A percentile compares a stretch with the other conserved stretches of the same genome.
Evolutionary conservation across 1,140 invertebrate genomes (phyloP).

Genomic region (Drosophila novamexicana): DNA sequence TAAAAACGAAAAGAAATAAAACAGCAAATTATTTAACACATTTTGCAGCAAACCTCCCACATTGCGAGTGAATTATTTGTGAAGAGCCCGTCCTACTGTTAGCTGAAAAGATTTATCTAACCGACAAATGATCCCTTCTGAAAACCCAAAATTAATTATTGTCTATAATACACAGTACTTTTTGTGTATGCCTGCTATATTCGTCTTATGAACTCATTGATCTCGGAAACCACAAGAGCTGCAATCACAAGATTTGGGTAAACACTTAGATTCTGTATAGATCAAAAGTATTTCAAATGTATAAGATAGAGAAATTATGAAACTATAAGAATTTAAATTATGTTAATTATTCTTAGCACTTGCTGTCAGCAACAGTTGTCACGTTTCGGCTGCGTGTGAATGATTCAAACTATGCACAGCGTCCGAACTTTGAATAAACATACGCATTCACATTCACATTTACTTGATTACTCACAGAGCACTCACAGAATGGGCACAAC

Average conservation of each 20-base stretch:
- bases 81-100: no score
- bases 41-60: no score
- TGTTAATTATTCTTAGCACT: not conserved
- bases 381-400: not conserved
- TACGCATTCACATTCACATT: constrained; percentile 21
- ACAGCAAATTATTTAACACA: no score
- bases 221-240: no score
- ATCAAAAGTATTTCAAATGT: not conserved
- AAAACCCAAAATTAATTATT: no score
- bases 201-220: no score
- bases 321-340: not conserved
- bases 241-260: not conserved
- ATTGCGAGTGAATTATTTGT: no score
- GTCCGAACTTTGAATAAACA: constrained; percentile 1
- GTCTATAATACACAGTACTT: no score
- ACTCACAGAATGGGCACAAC: constrained; percentile 57
- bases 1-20: no score
- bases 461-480: constrained; percentile 62
- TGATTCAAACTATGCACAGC: constrained; percentile 3
- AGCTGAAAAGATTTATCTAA: no score
- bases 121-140: no score
- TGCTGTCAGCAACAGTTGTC: not conserved
- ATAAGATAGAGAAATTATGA: not conserved
- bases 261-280: not conserved
- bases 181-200: no score